Conservation (phyloP, 2,888 invertebrate genomes). For the Drosophila nigritarsus region DNA sequence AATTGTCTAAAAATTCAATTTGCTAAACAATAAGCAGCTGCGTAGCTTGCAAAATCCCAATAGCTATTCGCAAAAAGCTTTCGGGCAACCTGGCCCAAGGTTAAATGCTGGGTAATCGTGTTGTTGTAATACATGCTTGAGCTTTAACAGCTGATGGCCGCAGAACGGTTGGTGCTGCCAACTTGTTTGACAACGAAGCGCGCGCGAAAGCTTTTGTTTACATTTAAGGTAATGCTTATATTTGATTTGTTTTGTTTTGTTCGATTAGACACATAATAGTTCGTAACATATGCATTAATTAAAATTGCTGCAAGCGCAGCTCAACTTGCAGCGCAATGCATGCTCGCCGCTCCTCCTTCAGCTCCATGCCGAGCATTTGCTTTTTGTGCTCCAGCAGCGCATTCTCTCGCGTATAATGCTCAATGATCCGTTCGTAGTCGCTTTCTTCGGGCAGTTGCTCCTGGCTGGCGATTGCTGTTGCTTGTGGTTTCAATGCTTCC, state of each 20-base stretch:
- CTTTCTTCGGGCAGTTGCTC: slow-evolving; percentile 46
- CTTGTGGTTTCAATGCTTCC: slow-evolving; percentile 39
- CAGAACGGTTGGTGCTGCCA: slow-evolving; percentile 39
- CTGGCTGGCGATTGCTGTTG: neutral
- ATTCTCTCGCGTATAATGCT: slow-evolving; percentile 88
- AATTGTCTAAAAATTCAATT: slow-evolving; percentile 40
- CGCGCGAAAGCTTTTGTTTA: slow-evolving; percentile 21
- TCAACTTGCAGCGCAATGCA: slow-evolving; percentile 90
- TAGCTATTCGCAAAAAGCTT: slow-evolving; percentile 56
- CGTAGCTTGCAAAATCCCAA: slow-evolving; percentile 65
- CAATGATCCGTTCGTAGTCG: slow-evolving; percentile 86
- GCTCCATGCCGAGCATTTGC: slow-evolving; percentile 88
- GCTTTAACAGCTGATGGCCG: slow-evolving; percentile 40
- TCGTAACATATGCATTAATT: slow-evolving; percentile 34
- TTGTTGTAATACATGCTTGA: slow-evolving; percentile 16
- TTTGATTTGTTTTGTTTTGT: slow-evolving; percentile 42
- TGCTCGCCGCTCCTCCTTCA: slow-evolving; percentile 90
- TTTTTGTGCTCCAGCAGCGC: slow-evolving; percentile 89
- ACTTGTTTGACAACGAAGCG: slow-evolving; percentile 27
- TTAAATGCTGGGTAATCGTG: slow-evolving; percentile 22
- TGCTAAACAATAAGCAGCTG: slow-evolving; percentile 62
- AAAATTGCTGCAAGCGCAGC: slow-evolving; percentile 85
- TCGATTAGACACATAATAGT: slow-evolving; percentile 35
- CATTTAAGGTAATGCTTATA: slow-evolving; percentile 38
- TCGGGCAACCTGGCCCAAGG: slow-evolving; percentile 48